Evolutionary conservation across 2,888 invertebrate genomes (phyloP).

Genomic region (Agonopterix arenella): DNA sequence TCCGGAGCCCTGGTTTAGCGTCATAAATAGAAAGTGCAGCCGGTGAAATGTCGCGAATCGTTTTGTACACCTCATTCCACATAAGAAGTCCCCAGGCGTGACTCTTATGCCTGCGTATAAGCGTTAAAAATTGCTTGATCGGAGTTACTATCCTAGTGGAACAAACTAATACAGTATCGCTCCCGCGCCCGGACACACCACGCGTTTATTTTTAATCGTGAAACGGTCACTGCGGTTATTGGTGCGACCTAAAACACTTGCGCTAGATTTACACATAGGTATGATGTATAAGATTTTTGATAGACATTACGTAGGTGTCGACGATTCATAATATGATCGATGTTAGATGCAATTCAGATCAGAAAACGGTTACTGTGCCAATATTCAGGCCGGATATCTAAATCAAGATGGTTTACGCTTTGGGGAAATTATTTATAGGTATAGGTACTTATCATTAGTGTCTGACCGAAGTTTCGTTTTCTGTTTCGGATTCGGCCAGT

Average conservation of each 20-base stretch:
- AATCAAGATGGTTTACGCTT: slow-evolving; percentile 14
- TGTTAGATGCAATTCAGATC: slow-evolving; percentile 1
- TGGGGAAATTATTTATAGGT: slow-evolving; percentile 1
- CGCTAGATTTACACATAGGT: slow-evolving; percentile 43
- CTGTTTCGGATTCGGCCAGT: no score
- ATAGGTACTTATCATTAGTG: no score
- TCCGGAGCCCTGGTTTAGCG: slow-evolving; percentile 30
- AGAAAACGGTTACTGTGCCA: slow-evolving; percentile 9
- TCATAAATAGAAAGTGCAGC: slow-evolving; percentile 66
- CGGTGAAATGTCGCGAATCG: slow-evolving; percentile 59
- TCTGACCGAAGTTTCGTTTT: no score
- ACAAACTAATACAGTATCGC: neutral
- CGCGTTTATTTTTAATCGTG: slow-evolving; percentile 49
- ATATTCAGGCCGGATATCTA: slow-evolving; percentile 10
- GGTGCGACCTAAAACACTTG: slow-evolving; percentile 43
- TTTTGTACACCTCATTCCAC: slow-evolving; percentile 6
- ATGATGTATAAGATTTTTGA: slow-evolving; percentile 50
- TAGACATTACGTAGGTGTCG: slow-evolving; percentile 28
- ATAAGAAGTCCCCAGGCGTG: no score
- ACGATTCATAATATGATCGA: slow-evolving; percentile 25
- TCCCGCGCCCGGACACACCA: slow-evolving; percentile 4
- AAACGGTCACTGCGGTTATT: slow-evolving; percentile 29
- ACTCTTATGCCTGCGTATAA: no score
- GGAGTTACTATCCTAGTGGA: no score
- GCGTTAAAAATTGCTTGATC: no score